A percentile compares a stretch with the other conserved stretches of the same genome.
Evolutionary conservation across 1,140 invertebrate genomes (phyloP).

Genomic region (Sipha flava): DNA sequence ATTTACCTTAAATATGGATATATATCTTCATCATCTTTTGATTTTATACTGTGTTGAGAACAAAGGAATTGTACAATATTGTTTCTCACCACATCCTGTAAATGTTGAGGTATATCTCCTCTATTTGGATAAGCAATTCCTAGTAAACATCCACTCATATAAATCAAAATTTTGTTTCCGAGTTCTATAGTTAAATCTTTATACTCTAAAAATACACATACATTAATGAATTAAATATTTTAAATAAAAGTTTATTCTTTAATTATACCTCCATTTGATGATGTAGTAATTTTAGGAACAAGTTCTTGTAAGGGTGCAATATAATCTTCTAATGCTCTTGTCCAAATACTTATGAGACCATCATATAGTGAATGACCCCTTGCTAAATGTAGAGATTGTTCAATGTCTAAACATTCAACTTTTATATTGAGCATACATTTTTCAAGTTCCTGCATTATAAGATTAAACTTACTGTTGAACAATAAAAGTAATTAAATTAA

Average conservation of each 20-base stretch:
- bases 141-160: slow-evolving; percentile 85
- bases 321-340: slow-evolving; percentile 74
- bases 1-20: slow-evolving; percentile 63
- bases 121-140: slow-evolving; percentile 76
- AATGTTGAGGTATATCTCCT: slow-evolving; percentile 60
- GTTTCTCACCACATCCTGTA: slow-evolving; percentile 58
- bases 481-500: neutral
- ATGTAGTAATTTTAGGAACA: slow-evolving; percentile 48
- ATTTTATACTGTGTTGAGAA: slow-evolving; percentile 57
- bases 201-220: slow-evolving; percentile 34
- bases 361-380: slow-evolving; percentile 70
- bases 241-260: neutral
- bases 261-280: slow-evolving; percentile 36
- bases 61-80: slow-evolving; percentile 50
- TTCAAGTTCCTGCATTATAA: slow-evolving; percentile 55
- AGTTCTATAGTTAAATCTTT: slow-evolving; percentile 43
- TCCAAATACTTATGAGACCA: slow-evolving; percentile 82
- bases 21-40: slow-evolving; percentile 55
- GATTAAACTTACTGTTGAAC: neutral
- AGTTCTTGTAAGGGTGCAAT: slow-evolving; percentile 73
- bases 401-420: slow-evolving; percentile 76
- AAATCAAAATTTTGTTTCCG: slow-evolving; percentile 87
- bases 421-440: slow-evolving; percentile 71
- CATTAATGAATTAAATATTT: neutral
- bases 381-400: slow-evolving; percentile 78